Evolutionary conservation across 2,888 invertebrate genomes (phyloP).

Genomic region (Drosophila anomalata): DNA sequence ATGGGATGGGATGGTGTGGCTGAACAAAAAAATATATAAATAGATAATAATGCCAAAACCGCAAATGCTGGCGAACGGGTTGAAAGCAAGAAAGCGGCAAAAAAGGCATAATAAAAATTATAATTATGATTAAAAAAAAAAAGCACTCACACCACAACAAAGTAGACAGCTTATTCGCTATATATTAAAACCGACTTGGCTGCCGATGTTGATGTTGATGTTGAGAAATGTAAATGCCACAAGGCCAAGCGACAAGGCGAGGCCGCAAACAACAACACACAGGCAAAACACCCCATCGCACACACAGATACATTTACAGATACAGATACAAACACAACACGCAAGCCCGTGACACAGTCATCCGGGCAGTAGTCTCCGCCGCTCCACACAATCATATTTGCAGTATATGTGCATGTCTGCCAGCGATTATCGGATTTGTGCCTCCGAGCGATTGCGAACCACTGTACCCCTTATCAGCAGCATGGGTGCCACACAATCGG

Average conservation of each 20-base stretch:
- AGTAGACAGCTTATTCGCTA: constrained; percentile 4
- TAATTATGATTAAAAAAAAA: constrained; percentile 73
- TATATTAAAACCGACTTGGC: constrained; percentile 41
- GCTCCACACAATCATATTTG: constrained; percentile 38
- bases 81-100: constrained; percentile 66
- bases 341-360: constrained; percentile 72
- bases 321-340: constrained; percentile 43
- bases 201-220: constrained; percentile 45
- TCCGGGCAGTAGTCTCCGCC: constrained; percentile 21
- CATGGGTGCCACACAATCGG: background rate
- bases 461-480: constrained; percentile 42
- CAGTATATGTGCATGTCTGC: constrained; percentile 38
- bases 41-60: constrained; percentile 61
- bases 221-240: constrained; percentile 78
- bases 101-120: constrained; percentile 66
- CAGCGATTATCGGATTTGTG: constrained; percentile 33
- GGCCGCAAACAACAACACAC: constrained; percentile 59
- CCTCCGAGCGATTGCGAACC: constrained; percentile 5
- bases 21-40: constrained; percentile 44
- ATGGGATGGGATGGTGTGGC: constrained; percentile 8
- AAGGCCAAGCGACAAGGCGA: constrained; percentile 80
- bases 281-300: constrained; percentile 6
- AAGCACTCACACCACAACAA: constrained; percentile 29
- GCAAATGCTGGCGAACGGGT: constrained; percentile 49
- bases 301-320: constrained; percentile 5